Percentiles rank a stretch among this genome's conserved stretches.
Evolutionary conservation across 2,888 invertebrate species (phyloP).

Genomic region (Acanthosepion lycidas): DNA sequence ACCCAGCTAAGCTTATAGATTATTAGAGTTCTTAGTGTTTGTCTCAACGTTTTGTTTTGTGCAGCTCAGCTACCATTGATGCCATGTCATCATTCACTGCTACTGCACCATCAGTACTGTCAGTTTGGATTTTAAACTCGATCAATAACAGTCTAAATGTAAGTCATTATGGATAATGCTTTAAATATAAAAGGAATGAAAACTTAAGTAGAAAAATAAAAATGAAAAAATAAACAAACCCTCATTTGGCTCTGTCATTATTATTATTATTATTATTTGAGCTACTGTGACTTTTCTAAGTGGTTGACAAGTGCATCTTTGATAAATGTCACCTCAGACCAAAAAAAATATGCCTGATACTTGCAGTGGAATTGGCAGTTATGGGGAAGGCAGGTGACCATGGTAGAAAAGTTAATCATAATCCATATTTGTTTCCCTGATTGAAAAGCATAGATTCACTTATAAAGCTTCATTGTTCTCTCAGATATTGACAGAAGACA

Average conservation of each 20-base stretch:
- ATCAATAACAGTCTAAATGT: constrained; percentile 44
- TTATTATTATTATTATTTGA: neutral
- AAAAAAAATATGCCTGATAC: no score
- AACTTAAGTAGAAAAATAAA: neutral
- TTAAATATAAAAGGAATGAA: neutral
- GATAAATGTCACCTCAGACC: no score
- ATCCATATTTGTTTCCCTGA: neutral
- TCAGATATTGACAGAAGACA: neutral
- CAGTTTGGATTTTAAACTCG: constrained; percentile 45
- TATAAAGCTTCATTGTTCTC: constrained; percentile 6
- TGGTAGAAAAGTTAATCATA: neutral
- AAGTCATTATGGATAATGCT: constrained; percentile 44
- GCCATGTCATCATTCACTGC: constrained; percentile 1
- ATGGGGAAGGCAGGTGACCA: neutral
- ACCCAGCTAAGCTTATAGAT: neutral
- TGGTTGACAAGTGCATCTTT: constrained; percentile 6
- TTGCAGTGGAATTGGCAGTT: no score
- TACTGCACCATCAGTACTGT: constrained; percentile 36
- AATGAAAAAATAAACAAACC: neutral
- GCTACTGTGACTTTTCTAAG: neutral
- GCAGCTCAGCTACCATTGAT: constrained; percentile 24
- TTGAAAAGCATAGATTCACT: constrained; percentile 23
- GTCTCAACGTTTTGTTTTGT: neutral
- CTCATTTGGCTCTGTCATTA: neutral
- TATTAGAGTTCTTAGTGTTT: neutral